Evolutionary conservation across 2,888 invertebrate genomes (phyloP), one percentile per base, ranked within the genome.

Genomic region (Acholoe squamosa): DNA sequence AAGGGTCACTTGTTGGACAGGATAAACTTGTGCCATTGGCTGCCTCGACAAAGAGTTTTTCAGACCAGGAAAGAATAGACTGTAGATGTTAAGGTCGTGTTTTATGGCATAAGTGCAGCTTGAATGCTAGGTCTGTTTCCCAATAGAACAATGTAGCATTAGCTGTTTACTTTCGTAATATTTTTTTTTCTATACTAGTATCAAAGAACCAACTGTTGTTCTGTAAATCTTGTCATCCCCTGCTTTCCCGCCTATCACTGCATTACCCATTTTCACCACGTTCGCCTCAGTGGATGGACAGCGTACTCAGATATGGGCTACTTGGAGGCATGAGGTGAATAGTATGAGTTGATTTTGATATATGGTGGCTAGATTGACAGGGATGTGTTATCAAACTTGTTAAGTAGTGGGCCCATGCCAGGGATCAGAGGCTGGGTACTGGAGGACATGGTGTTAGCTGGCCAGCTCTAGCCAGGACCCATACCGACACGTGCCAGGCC

Each of bases 401-500:
- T 12, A 61, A 61, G n/a, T 61, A n/a, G 61, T 43, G 61, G n/a
- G 61, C 61, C 61, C 61, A 19, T 61, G 61, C 61, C 61, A 61
- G n/a, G 61, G 61, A 61, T 61, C 61, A 61, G 61, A 61, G 61
- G 61, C n/a, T n/a, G 61, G 19, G 12, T 3, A 12, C n/a, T n/a
- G 19, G 22, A 3, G 61, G 61, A 61, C 61, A 61, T n/a, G 61
- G 61, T 61, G 61, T 61, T 61, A 61, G 22, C n/a, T n/a, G 61
- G 61, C 22, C n/a, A 61, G 71, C 25, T 19, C 1, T 19, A n/a
- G 61, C 22, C n/a, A 61, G 71, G 5, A 25, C 3, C 67, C 71
- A 71, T 71, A 71, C 71, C 71, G 31, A 71, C 71, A 71, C 71
- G 71, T 28, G 71, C 71, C 71, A 14, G 61, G 22, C 61, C 61